These are phyloP conservation scores for Ormyrus rosae DNA, from an alignment of 2,888 invertebrate species.

Conservation along the genomic window DNA sequence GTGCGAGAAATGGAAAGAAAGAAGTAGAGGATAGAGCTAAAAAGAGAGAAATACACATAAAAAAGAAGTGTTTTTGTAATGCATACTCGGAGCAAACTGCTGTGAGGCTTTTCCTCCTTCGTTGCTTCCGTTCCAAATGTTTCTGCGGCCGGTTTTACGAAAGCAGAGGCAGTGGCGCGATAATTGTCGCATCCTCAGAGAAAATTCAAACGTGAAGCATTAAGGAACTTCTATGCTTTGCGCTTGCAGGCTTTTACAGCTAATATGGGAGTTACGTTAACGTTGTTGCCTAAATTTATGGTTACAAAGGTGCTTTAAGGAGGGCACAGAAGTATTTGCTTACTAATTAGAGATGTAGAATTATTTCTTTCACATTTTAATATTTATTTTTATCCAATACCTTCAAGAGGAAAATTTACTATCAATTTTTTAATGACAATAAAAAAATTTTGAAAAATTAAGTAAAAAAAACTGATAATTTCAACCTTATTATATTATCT, in stretches of 20 bases:
- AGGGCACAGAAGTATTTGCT: too few species aligned
- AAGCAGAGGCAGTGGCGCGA: background rate
- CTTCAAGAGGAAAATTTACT: too few species aligned
- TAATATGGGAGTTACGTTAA: background rate
- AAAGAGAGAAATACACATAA: background rate
- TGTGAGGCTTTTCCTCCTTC: conserved; percentile 12
- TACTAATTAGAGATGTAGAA: too few species aligned
- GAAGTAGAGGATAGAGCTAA: background rate
- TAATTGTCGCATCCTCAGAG: conserved; percentile 26
- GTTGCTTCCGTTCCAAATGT: background rate
- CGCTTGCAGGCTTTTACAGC: conserved; percentile 4
- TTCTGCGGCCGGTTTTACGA: conserved; percentile 22
- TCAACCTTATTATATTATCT: too few species aligned
- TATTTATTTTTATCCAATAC: too few species aligned
- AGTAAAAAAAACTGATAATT: too few species aligned
- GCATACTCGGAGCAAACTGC: conserved; percentile 25
- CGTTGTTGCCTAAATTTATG: too few species aligned
- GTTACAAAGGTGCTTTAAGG: too few species aligned
- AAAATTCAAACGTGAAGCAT: conserved; percentile 29
- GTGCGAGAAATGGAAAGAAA: background rate
- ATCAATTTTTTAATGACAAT: too few species aligned
- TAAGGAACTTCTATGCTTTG: conserved; percentile 5
- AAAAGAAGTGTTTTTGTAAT: conserved; percentile 29
- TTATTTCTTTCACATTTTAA: too few species aligned
- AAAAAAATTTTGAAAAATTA: too few species aligned